phyloP scores from a whole-genome alignment of 1,140 invertebrate species.

The Saccostrea echinata region DNA sequence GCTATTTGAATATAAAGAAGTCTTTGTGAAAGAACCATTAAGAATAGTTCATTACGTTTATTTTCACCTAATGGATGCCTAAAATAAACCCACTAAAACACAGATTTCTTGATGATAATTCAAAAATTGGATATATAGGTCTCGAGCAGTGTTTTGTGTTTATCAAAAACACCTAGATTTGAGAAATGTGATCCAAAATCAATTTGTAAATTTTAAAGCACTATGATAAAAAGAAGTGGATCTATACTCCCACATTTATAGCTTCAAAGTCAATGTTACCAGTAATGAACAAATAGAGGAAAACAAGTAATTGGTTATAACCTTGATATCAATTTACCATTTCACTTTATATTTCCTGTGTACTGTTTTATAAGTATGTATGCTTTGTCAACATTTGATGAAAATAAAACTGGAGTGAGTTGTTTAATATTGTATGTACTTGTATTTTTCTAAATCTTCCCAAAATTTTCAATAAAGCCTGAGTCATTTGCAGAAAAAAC shows the following conservation, averaged over 20 bases:
- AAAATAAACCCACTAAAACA: not conserved
- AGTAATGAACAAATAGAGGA: not conserved
- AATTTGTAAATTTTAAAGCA: not conserved
- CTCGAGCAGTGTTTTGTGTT: not conserved
- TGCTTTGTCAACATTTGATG: not conserved
- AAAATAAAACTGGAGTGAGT: not conserved
- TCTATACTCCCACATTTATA: not conserved
- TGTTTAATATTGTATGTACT: not conserved
- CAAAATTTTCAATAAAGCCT: not conserved
- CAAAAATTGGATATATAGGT: too few relatives aligned
- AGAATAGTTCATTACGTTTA: not conserved
- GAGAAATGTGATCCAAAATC: not conserved
- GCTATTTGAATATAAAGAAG: not conserved
- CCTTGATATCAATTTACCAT: slow-evolving; percentile 6
- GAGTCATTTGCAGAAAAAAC: not conserved
- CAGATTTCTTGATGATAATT: not conserved
- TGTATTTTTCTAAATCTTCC: not conserved
- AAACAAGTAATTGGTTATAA: not conserved
- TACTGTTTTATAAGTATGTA: not conserved
- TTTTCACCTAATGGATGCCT: not conserved
- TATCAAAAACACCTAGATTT: not conserved
- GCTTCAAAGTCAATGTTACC: not conserved
- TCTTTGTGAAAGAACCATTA: slow-evolving; percentile 9
- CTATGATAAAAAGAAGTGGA: not conserved
- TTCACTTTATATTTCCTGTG: slow-evolving; percentile 28